A percentile compares a stretch with the other conserved stretches of the same genome.
phyloP scores from a whole-genome alignment of 1,140 invertebrate species.

The Anagrus nilaparvatae region DNA sequence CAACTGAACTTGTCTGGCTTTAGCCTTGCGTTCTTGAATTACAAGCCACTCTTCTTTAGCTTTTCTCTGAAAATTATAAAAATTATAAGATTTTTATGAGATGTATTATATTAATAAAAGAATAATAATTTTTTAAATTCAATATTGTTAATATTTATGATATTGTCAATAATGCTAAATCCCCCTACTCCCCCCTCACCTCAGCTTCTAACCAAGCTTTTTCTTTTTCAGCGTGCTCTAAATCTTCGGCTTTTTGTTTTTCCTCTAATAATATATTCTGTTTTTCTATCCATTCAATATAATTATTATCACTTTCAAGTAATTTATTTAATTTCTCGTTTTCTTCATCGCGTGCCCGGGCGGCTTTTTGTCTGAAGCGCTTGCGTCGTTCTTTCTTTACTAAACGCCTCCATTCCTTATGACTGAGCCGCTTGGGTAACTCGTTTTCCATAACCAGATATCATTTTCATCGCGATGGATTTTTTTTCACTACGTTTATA shows the following conservation, averaged over 20 bases:
- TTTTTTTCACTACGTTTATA: no score
- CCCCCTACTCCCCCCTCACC: conserved; percentile 20
- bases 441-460: conserved; percentile 17
- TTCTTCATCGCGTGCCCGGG: conserved; percentile 30
- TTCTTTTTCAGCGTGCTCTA: conserved; percentile 33
- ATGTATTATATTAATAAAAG: not conserved
- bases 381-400: conserved; percentile 52
- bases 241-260: conserved; percentile 37
- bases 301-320: conserved; percentile 29
- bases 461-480: no score
- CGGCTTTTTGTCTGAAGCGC: conserved; percentile 41
- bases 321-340: conserved; percentile 22
- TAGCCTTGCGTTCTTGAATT: conserved; percentile 42
- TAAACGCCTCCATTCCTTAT: conserved; percentile 49
- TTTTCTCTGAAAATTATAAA: conserved; percentile 21
- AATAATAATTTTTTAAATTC: conserved; percentile 4
- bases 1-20: conserved; percentile 37
- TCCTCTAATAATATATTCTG: conserved; percentile 37
- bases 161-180: conserved; percentile 9
- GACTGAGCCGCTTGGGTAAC: conserved; percentile 24
- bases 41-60: conserved; percentile 45
- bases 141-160: not conserved
- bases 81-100: not conserved
- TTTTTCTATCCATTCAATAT: conserved; percentile 39
- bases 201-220: conserved; percentile 37